These are phyloP conservation scores for Autographa gamma DNA, from an alignment of 2,888 invertebrate species.

Conservation along the genomic window DNA sequence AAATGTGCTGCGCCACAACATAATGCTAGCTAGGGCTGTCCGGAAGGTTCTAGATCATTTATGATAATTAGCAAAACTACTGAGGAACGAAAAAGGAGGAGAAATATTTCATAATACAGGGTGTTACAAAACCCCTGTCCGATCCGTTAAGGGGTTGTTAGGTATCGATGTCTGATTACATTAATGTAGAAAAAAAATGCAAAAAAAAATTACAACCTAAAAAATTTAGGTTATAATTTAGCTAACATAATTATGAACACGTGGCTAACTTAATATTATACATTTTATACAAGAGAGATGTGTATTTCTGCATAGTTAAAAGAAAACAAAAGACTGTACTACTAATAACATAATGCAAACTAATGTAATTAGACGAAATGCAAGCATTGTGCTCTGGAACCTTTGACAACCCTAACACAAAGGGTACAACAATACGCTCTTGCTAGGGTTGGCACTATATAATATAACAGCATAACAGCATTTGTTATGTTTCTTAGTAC, in stretches of 20 bases:
- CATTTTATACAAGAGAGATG: not conserved
- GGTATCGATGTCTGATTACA: no score
- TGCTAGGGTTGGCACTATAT: slow-evolving; percentile 12
- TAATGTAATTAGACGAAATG: slow-evolving; percentile 8
- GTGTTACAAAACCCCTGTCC: no score
- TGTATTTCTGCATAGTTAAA: not conserved
- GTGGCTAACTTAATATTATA: not conserved
- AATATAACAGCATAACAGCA: slow-evolving; percentile 1
- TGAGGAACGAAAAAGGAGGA: no score
- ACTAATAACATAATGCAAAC: slow-evolving; percentile 11
- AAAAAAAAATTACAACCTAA: no score
- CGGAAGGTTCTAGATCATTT: slow-evolving; percentile 9
- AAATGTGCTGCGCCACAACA: slow-evolving; percentile 15
- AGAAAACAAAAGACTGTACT: not conserved
- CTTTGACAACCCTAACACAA: slow-evolving; percentile 15
- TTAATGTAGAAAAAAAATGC: no score
- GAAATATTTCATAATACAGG: no score
- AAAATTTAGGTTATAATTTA: no score
- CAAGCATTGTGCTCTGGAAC: not conserved
- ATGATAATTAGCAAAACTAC: not conserved
- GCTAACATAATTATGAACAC: not conserved
- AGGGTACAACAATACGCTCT: not conserved
- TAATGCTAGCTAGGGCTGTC: slow-evolving; percentile 5
- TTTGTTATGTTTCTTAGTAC: not conserved
- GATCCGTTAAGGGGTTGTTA: no score